These are phyloP conservation scores for Pseudoatta argentina DNA, from an alignment of 1,140 invertebrate genomes.

Conservation along the genomic window DNA sequence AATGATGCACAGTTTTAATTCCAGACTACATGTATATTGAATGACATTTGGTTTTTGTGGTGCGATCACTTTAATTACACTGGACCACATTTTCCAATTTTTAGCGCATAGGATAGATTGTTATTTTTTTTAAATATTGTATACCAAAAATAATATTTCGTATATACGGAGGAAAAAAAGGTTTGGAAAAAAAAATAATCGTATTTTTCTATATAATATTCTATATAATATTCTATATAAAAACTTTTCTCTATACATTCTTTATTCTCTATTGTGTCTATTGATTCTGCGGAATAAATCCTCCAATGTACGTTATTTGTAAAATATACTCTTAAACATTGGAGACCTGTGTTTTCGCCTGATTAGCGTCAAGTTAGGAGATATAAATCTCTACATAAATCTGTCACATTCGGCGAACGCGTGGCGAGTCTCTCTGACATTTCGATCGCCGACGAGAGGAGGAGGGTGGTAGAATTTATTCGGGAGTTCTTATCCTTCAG, in stretches of 20 bases:
- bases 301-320: background rate
- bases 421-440: slow-evolving; percentile 19
- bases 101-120: background rate
- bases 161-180: too few species aligned
- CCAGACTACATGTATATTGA: too few species aligned
- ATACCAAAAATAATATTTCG: background rate
- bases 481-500: slow-evolving; percentile 42
- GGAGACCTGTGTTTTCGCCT: background rate
- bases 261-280: background rate
- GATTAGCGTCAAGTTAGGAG: background rate
- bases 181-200: background rate
- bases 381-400: slow-evolving; percentile 56
- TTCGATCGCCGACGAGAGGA: slow-evolving; percentile 4
- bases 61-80: slow-evolving; percentile 29
- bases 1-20: background rate
- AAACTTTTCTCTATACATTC: background rate
- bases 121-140: slow-evolving; percentile 9
- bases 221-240: background rate
- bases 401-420: slow-evolving; percentile 23
- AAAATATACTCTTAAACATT: slow-evolving; percentile 1
- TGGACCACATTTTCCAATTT: slow-evolving; percentile 22
- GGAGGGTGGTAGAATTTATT: slow-evolving; percentile 31
- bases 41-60: background rate
- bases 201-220: background rate
- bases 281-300: background rate